Percentiles rank a stretch among this genome's conserved stretches.
phyloP scores from a whole-genome alignment of 2,797 vertebrate species.

The Oceanodroma leucorhoa region DNA sequence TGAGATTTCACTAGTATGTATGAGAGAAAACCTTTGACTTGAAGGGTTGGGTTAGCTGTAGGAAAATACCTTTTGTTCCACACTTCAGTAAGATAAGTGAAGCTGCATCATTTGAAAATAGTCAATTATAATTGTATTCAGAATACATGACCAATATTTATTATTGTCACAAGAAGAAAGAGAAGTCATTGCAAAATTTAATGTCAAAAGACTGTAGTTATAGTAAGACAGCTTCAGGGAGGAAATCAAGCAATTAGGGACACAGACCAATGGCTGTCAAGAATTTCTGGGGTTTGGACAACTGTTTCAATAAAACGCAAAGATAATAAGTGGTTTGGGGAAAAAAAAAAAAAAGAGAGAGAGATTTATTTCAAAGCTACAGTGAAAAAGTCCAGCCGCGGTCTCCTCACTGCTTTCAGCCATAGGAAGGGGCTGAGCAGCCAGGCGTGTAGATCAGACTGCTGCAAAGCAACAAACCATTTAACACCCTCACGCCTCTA shows the following conservation, averaged over 20 bases:
- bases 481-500: not conserved
- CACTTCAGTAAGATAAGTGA: not conserved
- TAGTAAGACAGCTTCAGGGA: not conserved
- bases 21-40: not conserved
- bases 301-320: not conserved
- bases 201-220: not conserved
- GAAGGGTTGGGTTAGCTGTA: not conserved
- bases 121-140: not conserved
- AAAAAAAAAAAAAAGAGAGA: too few species aligned
- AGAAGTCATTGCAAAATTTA: not conserved
- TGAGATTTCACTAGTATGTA: not conserved
- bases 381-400: not conserved
- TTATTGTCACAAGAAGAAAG: not conserved
- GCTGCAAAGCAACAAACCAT: not conserved
- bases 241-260: not conserved
- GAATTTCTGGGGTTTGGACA: not conserved
- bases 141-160: not conserved
- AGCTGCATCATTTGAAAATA: not conserved
- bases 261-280: not conserved
- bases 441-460: not conserved
- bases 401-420: not conserved
- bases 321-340: not conserved
- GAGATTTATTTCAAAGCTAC: not conserved
- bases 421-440: not conserved
- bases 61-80: not conserved